A percentile compares a stretch with the other conserved stretches of the same genome.
Conservation (phyloP, 1,140 invertebrate species). For the Hylyphantes graminicola region DNA sequence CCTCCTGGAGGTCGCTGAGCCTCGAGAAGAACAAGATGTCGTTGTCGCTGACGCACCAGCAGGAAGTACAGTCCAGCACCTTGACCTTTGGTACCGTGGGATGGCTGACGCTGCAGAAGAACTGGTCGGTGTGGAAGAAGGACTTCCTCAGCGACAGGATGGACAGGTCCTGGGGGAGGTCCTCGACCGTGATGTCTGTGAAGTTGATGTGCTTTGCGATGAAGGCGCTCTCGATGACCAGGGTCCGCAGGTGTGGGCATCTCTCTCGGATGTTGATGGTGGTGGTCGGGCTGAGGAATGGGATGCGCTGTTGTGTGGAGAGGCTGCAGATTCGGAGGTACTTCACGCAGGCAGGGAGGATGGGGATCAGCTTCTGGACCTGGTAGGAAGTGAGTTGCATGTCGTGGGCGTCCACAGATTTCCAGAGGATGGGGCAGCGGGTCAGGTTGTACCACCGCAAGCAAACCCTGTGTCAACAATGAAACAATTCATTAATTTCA, state of each 20-base stretch:
- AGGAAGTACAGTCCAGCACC: slow-evolving; percentile 43
- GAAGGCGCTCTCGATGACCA: slow-evolving; percentile 54
- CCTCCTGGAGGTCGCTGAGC: slow-evolving; percentile 48
- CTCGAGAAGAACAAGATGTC: slow-evolving; percentile 55
- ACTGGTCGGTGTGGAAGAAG: slow-evolving; percentile 58
- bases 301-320: slow-evolving; percentile 39
- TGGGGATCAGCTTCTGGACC: slow-evolving; percentile 47
- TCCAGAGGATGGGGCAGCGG: slow-evolving; percentile 48
- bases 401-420: slow-evolving; percentile 55
- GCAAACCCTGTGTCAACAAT: slow-evolving; percentile 43
- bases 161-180: slow-evolving; percentile 51
- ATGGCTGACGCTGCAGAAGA: slow-evolving; percentile 50
- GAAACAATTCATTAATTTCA: neutral
- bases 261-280: slow-evolving; percentile 38
- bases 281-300: slow-evolving; percentile 34
- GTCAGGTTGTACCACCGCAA: slow-evolving; percentile 52
- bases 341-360: slow-evolving; percentile 39
- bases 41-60: slow-evolving; percentile 56
- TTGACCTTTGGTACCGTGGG: slow-evolving; percentile 53
- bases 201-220: slow-evolving; percentile 51
- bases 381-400: slow-evolving; percentile 50
- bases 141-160: slow-evolving; percentile 49
- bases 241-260: slow-evolving; percentile 40
- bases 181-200: slow-evolving; percentile 55
- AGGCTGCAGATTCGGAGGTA: slow-evolving; percentile 49